Evolutionary conservation across 2,888 invertebrate species (phyloP).

Genomic region (Drosophila emarginata): DNA sequence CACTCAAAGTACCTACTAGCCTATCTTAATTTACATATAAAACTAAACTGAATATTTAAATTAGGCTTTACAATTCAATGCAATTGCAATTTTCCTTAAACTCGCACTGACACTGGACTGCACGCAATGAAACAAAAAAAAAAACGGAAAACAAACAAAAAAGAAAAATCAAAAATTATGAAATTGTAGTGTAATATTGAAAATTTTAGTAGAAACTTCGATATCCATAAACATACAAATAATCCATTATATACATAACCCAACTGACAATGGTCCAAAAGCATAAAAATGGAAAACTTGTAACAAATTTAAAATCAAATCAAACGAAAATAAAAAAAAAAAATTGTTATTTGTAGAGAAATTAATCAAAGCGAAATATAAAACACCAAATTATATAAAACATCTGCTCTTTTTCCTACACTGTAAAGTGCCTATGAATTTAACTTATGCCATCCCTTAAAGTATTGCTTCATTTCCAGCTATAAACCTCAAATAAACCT

Average conservation of each 20-base stretch:
- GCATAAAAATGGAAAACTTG: neutral
- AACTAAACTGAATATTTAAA: slow-evolving; percentile 26
- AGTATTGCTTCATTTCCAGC: slow-evolving; percentile 10
- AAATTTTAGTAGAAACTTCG: neutral
- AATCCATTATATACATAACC: neutral
- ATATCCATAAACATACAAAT: neutral
- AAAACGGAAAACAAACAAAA: slow-evolving; percentile 18
- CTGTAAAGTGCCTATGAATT: slow-evolving; percentile 60
- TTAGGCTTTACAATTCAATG: slow-evolving; percentile 16
- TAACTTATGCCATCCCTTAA: slow-evolving; percentile 21
- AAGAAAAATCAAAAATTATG: slow-evolving; percentile 6
- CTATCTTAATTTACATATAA: slow-evolving; percentile 30
- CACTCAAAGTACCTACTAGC: slow-evolving; percentile 61
- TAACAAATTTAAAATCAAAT: slow-evolving; percentile 36
- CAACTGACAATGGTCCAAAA: slow-evolving; percentile 56
- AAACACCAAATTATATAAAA: slow-evolving; percentile 5
- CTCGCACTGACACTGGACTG: slow-evolving; percentile 42
- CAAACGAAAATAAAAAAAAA: slow-evolving; percentile 22
- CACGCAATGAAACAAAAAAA: slow-evolving; percentile 18
- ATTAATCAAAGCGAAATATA: slow-evolving; percentile 13
- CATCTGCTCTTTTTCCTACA: slow-evolving; percentile 31
- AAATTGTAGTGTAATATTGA: slow-evolving; percentile 1
- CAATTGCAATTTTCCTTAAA: slow-evolving; percentile 8
- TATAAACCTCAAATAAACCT: slow-evolving; percentile 14
- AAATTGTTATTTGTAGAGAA: slow-evolving; percentile 34